Percentiles rank a stretch among this genome's conserved stretches.
Evolutionary conservation across 2,797 vertebrate species (phyloP).

Genomic region (Lycodopsis pacificus): DNA sequence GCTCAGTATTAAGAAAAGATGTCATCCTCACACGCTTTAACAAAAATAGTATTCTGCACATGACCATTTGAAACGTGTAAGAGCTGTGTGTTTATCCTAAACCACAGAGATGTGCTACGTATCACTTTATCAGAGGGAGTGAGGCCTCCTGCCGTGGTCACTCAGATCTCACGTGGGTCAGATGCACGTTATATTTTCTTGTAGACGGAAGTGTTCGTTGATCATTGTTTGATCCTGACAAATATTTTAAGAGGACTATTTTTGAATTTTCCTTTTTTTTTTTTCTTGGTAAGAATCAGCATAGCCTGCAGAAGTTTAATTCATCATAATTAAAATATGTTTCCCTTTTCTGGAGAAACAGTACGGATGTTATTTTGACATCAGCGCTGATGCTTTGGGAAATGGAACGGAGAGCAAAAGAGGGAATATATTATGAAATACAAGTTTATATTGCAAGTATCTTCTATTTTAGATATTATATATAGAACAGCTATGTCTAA

Average conservation of each 20-base stretch:
- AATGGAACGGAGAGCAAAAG: slow-evolving; percentile 41
- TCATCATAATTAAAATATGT: slow-evolving; percentile 32
- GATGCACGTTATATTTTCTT: slow-evolving; percentile 74
- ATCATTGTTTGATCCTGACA: slow-evolving; percentile 63
- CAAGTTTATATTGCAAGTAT: slow-evolving; percentile 55
- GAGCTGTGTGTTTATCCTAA: slow-evolving; percentile 29
- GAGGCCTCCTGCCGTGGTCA: slow-evolving; percentile 29
- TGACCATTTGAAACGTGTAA: slow-evolving; percentile 20
- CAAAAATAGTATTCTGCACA: slow-evolving; percentile 24
- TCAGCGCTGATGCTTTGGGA: slow-evolving; percentile 32
- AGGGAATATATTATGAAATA: slow-evolving; percentile 52
- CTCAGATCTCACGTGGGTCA: slow-evolving; percentile 19
- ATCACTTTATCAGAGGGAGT: slow-evolving; percentile 8
- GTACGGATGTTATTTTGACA: slow-evolving; percentile 57
- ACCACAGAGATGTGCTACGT: slow-evolving; percentile 15
- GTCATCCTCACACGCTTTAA: slow-evolving; percentile 32
- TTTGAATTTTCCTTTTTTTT: slow-evolving; percentile 72
- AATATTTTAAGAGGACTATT: slow-evolving; percentile 82
- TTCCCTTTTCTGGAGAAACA: slow-evolving; percentile 52
- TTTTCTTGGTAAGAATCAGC: slow-evolving; percentile 58
- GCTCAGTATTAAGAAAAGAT: slow-evolving; percentile 27
- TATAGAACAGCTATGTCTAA: slow-evolving; percentile 52
- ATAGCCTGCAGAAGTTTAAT: slow-evolving; percentile 42
- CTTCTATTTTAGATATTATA: slow-evolving; percentile 75
- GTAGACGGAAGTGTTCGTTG: slow-evolving; percentile 62